phyloP scores from a whole-genome alignment of 2,113 vertebrate genomes.

The Neolamprologus devosi region DNA sequence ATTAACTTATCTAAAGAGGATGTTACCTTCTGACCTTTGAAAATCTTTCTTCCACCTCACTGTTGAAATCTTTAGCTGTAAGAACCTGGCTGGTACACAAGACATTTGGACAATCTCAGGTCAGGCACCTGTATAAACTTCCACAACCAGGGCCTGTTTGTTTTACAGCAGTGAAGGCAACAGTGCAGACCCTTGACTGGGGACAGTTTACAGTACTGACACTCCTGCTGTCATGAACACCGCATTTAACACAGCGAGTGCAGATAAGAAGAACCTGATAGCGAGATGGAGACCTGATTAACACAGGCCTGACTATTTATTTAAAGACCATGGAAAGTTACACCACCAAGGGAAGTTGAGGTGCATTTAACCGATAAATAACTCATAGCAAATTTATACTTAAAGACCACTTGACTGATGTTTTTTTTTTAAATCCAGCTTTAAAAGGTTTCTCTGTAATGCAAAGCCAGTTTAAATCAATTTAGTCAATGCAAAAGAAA shows the following conservation, averaged over 20 bases:
- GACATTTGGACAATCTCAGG: constrained; percentile 14
- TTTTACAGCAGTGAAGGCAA: constrained; percentile 30
- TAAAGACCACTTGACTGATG: not conserved
- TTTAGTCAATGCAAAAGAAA: not conserved
- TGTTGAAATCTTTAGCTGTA: not conserved
- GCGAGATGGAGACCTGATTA: accelerated
- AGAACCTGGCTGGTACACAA: not conserved
- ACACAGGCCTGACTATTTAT: not conserved
- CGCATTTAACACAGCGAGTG: not conserved
- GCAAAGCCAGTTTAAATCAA: not conserved
- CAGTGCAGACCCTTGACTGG: not conserved
- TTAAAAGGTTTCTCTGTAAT: not conserved
- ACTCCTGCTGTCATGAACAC: not conserved
- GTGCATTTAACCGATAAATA: not conserved
- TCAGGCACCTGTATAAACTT: constrained; percentile 71
- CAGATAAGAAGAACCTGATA: not conserved
- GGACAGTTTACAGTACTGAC: not conserved
- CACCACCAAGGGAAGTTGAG: not conserved
- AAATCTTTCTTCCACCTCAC: not conserved
- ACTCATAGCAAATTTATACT: not conserved
- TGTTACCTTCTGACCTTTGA: not conserved
- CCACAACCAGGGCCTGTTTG: constrained; percentile 41
- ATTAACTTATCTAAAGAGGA: not conserved
- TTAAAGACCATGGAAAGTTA: not conserved
- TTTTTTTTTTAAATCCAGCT: not conserved